Percentiles rank a stretch among this genome's conserved stretches.
phyloP scores from a whole-genome alignment of 2,113 vertebrate species.

The Seriola rivoliana region DNA sequence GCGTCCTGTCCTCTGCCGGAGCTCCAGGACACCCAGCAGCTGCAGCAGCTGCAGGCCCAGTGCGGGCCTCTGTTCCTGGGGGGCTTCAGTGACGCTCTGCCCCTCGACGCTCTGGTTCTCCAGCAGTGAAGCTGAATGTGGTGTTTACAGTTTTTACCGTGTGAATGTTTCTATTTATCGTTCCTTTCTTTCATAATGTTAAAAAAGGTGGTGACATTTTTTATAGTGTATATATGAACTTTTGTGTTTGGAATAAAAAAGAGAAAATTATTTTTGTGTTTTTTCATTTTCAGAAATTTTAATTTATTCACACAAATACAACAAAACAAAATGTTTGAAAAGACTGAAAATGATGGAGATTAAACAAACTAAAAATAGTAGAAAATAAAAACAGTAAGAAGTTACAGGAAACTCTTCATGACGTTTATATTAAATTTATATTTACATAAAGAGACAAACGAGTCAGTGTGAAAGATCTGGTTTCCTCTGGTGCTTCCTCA shows the following conservation, averaged over 20 bases:
- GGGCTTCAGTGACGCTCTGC: constrained; percentile 16
- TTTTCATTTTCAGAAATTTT: not conserved
- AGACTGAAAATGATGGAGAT: too few species aligned
- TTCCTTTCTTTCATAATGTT: not conserved
- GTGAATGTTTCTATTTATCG: constrained; percentile 45
- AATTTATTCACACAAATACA: not conserved
- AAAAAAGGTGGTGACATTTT: not conserved
- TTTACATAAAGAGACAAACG: too few species aligned
- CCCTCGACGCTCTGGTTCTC: constrained; percentile 49
- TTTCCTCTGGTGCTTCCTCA: too few species aligned
- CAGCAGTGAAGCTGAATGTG: constrained; percentile 6
- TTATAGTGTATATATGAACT: constrained; percentile 20
- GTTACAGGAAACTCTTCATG: too few species aligned
- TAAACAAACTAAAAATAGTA: too few species aligned
- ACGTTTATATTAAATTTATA: too few species aligned
- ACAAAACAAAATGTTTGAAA: too few species aligned
- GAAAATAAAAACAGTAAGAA: too few species aligned
- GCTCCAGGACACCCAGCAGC: constrained; percentile 44
- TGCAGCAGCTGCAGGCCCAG: constrained; percentile 41
- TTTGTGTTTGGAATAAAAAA: constrained; percentile 52
- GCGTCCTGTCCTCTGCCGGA: constrained; percentile 7
- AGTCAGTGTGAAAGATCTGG: too few species aligned
- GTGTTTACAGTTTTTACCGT: constrained; percentile 10
- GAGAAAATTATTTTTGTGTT: not conserved
- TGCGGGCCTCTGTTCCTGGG: constrained; percentile 22